phyloP scores from a whole-genome alignment of 2,797 vertebrate genomes.

The Crenuchus spilurus region DNA sequence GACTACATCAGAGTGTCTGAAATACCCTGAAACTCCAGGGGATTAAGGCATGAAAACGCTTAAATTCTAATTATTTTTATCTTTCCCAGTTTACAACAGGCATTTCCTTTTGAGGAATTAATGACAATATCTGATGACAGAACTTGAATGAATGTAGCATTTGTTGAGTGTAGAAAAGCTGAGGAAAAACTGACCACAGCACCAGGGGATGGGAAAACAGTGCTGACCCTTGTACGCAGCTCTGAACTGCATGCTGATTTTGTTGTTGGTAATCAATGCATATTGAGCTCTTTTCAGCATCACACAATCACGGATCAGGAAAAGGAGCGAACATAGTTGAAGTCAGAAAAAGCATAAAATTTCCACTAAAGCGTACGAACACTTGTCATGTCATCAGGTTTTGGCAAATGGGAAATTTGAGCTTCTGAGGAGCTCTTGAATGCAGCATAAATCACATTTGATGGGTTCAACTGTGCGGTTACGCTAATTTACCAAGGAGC shows the following conservation, averaged over 20 bases:
- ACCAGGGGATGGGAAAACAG: background rate
- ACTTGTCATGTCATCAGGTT: slow-evolving; percentile 15
- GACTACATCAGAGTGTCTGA: too few relatives aligned
- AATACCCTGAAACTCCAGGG: too few relatives aligned
- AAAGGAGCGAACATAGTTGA: background rate
- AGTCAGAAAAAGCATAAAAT: background rate
- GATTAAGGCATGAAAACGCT: too few relatives aligned
- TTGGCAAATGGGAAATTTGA: slow-evolving; percentile 24
- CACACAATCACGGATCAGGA: background rate
- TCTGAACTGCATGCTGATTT: background rate
- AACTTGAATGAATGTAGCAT: too few relatives aligned
- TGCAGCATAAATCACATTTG: slow-evolving; percentile 34
- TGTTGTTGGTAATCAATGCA: background rate
- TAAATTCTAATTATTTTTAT: too few relatives aligned
- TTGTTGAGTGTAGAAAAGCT: background rate
- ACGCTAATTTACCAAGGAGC: slow-evolving; percentile 28
- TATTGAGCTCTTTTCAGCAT: background rate
- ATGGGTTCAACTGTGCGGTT: slow-evolving; percentile 23
- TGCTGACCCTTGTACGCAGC: background rate
- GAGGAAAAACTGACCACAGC: background rate
- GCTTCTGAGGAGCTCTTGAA: slow-evolving; percentile 17
- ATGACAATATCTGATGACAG: background rate
- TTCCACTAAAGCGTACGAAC: slow-evolving; percentile 4
- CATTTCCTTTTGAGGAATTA: background rate
- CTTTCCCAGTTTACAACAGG: background rate